These are phyloP conservation scores for Ardeotis arabs DNA, from an alignment of 2,113 vertebrate genomes.

Conservation along the genomic window DNA sequence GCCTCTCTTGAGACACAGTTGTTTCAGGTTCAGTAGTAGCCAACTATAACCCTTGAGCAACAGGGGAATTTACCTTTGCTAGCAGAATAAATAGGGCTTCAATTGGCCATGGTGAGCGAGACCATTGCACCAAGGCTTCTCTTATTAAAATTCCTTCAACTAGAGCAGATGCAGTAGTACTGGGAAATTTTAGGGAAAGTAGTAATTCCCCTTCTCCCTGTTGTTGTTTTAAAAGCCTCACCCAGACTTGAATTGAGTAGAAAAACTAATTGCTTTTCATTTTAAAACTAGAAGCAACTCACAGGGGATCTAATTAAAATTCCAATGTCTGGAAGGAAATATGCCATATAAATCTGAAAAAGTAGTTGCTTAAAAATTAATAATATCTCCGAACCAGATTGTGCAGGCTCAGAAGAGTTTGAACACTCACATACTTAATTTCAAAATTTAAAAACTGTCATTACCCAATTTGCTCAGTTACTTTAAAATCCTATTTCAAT, in stretches of 20 bases:
- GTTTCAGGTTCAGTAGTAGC: conserved; percentile 3
- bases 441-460: conserved; percentile 24
- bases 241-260: conserved; percentile 38
- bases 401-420: not conserved
- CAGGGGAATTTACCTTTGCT: conserved; percentile 41
- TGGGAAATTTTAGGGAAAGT: conserved; percentile 46
- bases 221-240: conserved; percentile 67
- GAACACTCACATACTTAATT: conserved; percentile 33
- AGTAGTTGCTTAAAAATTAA: conserved; percentile 25
- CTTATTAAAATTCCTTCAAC: conserved; percentile 49
- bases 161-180: conserved; percentile 1
- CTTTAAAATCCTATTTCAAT: conserved; percentile 2
- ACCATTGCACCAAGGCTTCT: not conserved
- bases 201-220: conserved; percentile 63
- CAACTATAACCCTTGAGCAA: not conserved
- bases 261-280: conserved; percentile 66
- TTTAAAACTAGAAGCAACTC: conserved; percentile 46
- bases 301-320: conserved; percentile 69
- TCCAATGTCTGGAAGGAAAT: conserved; percentile 56
- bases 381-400: not conserved
- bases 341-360: conserved; percentile 31
- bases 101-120: not conserved
- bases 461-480: conserved; percentile 42
- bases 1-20: not conserved
- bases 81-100: conserved; percentile 40